Evolutionary conservation across 2,888 invertebrate species (phyloP).

Genomic region (Chrysina gloriosa): DNA sequence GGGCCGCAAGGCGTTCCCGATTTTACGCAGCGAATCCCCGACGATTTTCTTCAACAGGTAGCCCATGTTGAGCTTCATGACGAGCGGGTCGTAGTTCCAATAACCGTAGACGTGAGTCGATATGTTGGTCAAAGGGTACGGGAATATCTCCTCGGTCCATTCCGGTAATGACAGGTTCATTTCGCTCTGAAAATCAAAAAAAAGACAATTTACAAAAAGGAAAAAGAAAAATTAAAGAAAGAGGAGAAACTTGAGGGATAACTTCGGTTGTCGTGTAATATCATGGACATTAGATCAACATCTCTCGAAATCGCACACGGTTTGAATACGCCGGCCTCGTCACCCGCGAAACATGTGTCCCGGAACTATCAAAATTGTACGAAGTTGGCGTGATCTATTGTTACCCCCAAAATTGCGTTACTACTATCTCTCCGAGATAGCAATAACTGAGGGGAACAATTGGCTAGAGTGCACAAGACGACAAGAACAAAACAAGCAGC

Average conservation of each 20-base stretch:
- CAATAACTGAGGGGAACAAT: no score
- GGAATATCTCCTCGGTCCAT: slow-evolving; percentile 63
- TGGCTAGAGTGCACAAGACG: no score
- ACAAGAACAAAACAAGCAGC: no score
- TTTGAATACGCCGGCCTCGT: no score
- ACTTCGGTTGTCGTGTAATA: no score
- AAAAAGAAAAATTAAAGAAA: background rate
- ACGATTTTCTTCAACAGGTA: slow-evolving; percentile 57
- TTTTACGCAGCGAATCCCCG: slow-evolving; percentile 53
- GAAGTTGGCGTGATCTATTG: no score
- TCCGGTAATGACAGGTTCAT: slow-evolving; percentile 61
- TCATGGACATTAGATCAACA: no score
- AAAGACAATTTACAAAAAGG: background rate
- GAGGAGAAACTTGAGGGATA: background rate
- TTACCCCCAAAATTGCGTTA: no score
- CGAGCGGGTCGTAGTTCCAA: slow-evolving; percentile 55
- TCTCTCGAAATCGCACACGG: no score
- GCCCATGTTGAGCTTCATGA: slow-evolving; percentile 62
- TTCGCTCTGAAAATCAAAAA: slow-evolving; percentile 51
- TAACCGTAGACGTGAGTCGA: slow-evolving; percentile 61
- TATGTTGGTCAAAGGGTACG: slow-evolving; percentile 57
- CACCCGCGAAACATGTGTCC: no score
- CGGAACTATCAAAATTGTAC: no score
- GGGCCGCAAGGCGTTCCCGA: slow-evolving; percentile 47
- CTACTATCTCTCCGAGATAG: no score